These are phyloP conservation scores for Rapana venosa DNA, from an alignment of 2,888 invertebrate genomes.

Conservation along the genomic window DNA sequence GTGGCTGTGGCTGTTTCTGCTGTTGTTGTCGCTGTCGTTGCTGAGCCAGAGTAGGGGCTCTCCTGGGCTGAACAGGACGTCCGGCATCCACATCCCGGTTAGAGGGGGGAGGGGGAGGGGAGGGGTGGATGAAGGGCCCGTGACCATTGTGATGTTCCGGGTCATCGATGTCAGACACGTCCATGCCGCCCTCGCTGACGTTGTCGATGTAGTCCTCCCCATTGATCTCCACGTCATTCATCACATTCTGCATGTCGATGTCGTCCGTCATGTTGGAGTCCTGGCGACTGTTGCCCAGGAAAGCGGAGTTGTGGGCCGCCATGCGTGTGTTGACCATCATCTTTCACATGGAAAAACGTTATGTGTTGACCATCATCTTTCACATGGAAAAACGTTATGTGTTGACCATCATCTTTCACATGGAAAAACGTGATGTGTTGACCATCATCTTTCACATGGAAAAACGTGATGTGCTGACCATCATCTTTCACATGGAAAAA, in stretches of 20 bases:
- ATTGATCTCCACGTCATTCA: slow-evolving; percentile 26
- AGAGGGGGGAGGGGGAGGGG: neutral
- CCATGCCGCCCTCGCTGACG: slow-evolving; percentile 76
- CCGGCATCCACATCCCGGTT: neutral
- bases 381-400: neutral
- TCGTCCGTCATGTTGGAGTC: slow-evolving; percentile 50
- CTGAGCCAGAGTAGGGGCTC: neutral
- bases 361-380: slow-evolving; percentile 46
- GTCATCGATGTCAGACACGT: slow-evolving; percentile 31
- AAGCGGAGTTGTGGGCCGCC: slow-evolving; percentile 41
- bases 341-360: slow-evolving; percentile 15
- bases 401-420: slow-evolving; percentile 46
- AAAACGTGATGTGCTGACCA: slow-evolving; percentile 43
- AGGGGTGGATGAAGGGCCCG: neutral
- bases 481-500: slow-evolving; percentile 34
- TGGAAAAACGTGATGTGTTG: neutral
- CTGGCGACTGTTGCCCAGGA: slow-evolving; percentile 42
- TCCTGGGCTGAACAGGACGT: neutral
- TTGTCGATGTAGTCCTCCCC: slow-evolving; percentile 57
- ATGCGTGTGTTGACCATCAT: slow-evolving; percentile 45
- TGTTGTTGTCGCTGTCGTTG: slow-evolving; percentile 8
- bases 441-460: too few relatives aligned
- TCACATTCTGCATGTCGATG: slow-evolving; percentile 32
- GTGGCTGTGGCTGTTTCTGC: slow-evolving; percentile 16
- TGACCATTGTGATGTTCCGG: slow-evolving; percentile 53